Percentiles rank a stretch among this genome's conserved stretches.
Evolutionary conservation across 2,113 vertebrate genomes (phyloP).

Genomic region (Eretmodus cyanostictus): DNA sequence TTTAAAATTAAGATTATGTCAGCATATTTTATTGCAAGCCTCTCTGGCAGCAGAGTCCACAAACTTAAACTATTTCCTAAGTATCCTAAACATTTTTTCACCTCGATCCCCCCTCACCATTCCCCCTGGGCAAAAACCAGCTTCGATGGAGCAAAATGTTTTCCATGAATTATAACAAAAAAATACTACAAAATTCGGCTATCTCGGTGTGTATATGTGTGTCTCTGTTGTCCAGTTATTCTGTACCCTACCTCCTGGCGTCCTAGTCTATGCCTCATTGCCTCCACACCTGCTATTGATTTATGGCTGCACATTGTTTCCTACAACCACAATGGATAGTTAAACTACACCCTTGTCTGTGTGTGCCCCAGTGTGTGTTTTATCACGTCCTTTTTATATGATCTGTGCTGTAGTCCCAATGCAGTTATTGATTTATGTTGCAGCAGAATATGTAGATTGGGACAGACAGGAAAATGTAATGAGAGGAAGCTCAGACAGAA

Average conservation of each 20-base stretch:
- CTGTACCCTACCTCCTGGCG: constrained; percentile 13
- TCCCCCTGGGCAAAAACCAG: not conserved
- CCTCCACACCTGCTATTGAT: constrained; percentile 45
- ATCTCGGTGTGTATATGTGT: not conserved
- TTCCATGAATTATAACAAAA: not conserved
- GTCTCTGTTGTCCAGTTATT: not conserved
- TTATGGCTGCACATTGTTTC: constrained; percentile 28
- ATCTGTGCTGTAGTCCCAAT: not conserved
- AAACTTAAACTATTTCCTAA: not conserved
- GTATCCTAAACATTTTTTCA: not conserved
- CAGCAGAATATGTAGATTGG: not conserved
- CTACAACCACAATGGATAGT: not conserved
- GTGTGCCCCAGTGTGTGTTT: not conserved
- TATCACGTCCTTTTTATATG: not conserved
- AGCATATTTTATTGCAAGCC: not conserved
- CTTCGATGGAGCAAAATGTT: not conserved
- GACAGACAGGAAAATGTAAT: not conserved
- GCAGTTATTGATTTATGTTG: not conserved
- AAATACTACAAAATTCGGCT: not conserved
- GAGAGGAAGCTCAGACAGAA: not conserved
- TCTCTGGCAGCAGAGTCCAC: not conserved
- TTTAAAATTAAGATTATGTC: not conserved
- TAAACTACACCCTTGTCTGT: not conserved
- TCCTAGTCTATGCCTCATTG: constrained; percentile 40
- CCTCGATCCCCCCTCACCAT: not conserved